phyloP scores from a whole-genome alignment of 2,888 invertebrate genomes.

The Tryphoninae sp. region DNA sequence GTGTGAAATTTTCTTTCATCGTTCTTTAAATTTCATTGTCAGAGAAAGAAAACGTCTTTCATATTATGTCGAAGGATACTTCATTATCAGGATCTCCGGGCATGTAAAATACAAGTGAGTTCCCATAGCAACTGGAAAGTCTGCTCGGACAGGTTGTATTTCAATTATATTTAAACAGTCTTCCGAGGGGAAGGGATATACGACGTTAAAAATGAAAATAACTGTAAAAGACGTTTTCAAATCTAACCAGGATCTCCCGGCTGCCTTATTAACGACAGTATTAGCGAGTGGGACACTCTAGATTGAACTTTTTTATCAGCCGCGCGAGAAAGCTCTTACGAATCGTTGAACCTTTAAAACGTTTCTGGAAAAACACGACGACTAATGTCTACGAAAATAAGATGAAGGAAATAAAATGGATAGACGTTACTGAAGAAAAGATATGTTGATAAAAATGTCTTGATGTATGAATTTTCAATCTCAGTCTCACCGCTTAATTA shows the following conservation, averaged over 20 bases:
- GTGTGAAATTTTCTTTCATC: no score
- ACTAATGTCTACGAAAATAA: not conserved
- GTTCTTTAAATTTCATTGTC: no score
- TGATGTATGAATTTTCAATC: no score
- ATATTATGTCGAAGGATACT: no score
- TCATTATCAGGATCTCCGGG: not conserved
- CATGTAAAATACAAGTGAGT: not conserved
- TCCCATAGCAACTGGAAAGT: not conserved
- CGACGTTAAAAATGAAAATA: constrained; percentile 7
- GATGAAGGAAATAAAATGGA: not conserved
- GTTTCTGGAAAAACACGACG: not conserved
- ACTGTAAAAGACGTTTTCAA: constrained; percentile 30
- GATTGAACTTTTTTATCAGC: constrained; percentile 38
- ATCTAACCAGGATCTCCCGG: not conserved
- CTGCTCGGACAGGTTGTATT: not conserved
- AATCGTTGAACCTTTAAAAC: constrained; percentile 29
- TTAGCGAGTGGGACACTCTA: constrained; percentile 6
- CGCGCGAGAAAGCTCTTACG: not conserved
- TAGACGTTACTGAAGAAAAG: not conserved
- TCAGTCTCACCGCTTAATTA: no score
- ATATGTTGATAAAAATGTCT: not conserved
- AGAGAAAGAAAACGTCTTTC: no score
- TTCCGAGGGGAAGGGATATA: not conserved
- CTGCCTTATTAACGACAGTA: constrained; percentile 13
- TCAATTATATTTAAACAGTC: constrained; percentile 10